Conservation (phyloP, 1,140 invertebrate genomes). For the Pseudomyrmex concolor region DNA sequence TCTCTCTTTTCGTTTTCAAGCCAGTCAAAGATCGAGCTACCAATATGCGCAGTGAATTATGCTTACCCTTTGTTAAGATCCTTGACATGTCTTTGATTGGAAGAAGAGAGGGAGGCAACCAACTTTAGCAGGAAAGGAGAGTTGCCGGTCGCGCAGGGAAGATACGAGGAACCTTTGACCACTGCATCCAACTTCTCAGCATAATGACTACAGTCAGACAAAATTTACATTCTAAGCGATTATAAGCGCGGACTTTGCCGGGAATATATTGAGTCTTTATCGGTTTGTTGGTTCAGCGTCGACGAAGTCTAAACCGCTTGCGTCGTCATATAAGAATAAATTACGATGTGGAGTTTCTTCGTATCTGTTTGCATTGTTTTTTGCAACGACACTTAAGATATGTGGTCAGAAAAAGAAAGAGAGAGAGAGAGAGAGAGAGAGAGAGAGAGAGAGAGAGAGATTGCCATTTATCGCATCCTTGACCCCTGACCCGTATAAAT, state of each 20-base stretch:
- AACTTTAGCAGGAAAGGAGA: conserved; percentile 34
- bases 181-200: conserved; percentile 19
- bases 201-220: conserved; percentile 46
- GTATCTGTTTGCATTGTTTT: conserved; percentile 52
- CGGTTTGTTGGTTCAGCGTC: conserved; percentile 49
- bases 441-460: not conserved
- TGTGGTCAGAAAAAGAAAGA: not conserved
- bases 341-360: conserved; percentile 8
- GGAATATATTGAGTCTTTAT: conserved; percentile 42
- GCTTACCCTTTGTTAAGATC: conserved; percentile 70
- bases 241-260: not conserved
- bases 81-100: conserved; percentile 74
- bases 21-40: conserved; percentile 65
- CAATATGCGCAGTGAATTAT: conserved; percentile 73
- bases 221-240: conserved; percentile 65
- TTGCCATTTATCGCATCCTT: conserved; percentile 22
- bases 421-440: not conserved
- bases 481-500: conserved; percentile 45
- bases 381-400: conserved; percentile 7
- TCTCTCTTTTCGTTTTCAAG: conserved; percentile 8
- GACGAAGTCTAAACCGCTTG: conserved; percentile 1
- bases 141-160: conserved; percentile 11
- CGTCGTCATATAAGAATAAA: conserved; percentile 33
- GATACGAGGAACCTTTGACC: conserved; percentile 68
- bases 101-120: conserved; percentile 16